Evolutionary conservation across 2,113 vertebrate species (phyloP), one percentile per base, ranked within the genome.

Genomic region (Callaeas wilsoni): DNA sequence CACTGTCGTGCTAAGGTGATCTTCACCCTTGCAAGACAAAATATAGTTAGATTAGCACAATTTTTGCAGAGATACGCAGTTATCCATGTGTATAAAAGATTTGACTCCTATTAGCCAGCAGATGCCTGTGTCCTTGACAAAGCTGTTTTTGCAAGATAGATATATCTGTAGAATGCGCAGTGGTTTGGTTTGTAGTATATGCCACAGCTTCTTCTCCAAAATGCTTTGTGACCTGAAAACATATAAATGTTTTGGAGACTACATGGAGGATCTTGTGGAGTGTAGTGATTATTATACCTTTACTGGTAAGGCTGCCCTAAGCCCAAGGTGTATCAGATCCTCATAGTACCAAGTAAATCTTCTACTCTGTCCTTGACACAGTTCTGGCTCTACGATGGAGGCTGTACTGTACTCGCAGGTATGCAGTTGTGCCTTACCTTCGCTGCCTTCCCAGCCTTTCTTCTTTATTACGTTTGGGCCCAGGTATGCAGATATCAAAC

Each of bases 121-220:
- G 92, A 87, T 93, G 83, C 57, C 79, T 32, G 10, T 94, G 93
- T 71, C 93, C 79, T 97, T 96, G 89, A 84, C 79, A 91, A 91
- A 94, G 46, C 49, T 88, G 65, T 37, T 75, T 91, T 91, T 92
- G 37, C 63, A 55, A 35, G 49, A 53, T 19, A 74, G 41, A 42
- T 60, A 2, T 8, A 12, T 20, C 27, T 53, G 1, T 13, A 25
- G 63, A 68, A 60, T 67, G 23, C 33, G 41, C 70, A 67, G 47
- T 32, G 29, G 39, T 57, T 5, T 32, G 29, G 39, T 57, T 5
- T 33, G 23, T 74, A 32, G 26, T 60, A 2, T 52, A 47, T 79
- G 71, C 53, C 6, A 6, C 6, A 5, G 10, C 32, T 70, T 65
- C 60, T 17, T 59, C 30, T 81, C 32, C 22, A 17, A 76, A 91